Conservation (phyloP, 1,140 invertebrate genomes). For the Zaprionus taronus region DNA sequence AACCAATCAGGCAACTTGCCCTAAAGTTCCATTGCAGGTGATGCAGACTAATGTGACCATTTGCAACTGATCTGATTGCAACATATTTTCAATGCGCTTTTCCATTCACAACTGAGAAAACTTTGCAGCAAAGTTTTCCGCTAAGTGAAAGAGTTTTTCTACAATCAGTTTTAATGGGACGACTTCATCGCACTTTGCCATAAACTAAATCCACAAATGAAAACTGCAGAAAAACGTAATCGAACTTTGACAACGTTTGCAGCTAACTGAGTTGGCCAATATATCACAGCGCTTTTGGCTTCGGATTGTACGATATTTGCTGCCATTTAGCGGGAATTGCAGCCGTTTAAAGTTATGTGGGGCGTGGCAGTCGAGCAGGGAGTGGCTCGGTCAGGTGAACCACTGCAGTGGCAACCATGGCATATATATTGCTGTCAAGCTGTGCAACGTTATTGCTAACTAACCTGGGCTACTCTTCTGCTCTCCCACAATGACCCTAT, state of each 20-base stretch:
- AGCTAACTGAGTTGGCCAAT: slow-evolving; percentile 16
- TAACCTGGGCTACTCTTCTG: not conserved
- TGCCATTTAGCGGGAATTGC: slow-evolving; percentile 46
- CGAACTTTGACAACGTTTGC: slow-evolving; percentile 7
- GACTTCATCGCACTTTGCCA: not conserved
- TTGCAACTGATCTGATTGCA: slow-evolving; percentile 1
- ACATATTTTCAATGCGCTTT: slow-evolving; percentile 3
- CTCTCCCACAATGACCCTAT: not conserved
- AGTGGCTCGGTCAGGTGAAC: slow-evolving; percentile 35
- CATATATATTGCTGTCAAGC: slow-evolving; percentile 36
- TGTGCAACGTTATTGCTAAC: slow-evolving; percentile 23
- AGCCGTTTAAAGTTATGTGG: slow-evolving; percentile 36
- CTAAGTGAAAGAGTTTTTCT: not conserved
- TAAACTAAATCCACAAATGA: not conserved
- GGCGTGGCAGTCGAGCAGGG: slow-evolving; percentile 27
- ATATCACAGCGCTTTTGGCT: slow-evolving; percentile 27
- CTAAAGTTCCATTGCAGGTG: not conserved
- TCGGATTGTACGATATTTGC: slow-evolving; percentile 26
- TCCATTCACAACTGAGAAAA: not conserved
- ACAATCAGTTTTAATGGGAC: not conserved
- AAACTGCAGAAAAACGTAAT: slow-evolving; percentile 7
- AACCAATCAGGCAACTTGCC: slow-evolving; percentile 17
- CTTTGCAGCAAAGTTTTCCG: slow-evolving; percentile 2
- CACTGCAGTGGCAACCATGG: slow-evolving; percentile 16
- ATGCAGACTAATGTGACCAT: not conserved